Conservation (phyloP, 2,888 invertebrate genomes). For the Drosophila greeni region DNA sequence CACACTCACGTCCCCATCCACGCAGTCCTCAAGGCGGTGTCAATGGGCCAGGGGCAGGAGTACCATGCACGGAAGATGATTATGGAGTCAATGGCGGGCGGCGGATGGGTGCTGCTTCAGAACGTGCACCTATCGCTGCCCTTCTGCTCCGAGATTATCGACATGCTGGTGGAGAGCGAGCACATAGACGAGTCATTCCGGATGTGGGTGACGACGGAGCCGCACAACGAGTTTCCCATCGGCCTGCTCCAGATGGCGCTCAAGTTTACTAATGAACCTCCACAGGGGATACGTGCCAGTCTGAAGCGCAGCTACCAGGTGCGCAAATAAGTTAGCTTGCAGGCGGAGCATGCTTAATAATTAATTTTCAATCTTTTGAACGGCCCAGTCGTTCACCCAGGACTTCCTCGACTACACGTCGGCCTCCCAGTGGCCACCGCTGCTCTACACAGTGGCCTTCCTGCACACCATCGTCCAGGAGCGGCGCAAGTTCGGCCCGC, state of each 20-base stretch:
- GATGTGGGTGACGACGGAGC: conserved; percentile 97
- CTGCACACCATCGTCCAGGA: conserved; percentile 97
- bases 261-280: conserved; percentile 98
- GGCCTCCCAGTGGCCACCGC: conserved; percentile 94
- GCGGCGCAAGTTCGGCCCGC: conserved; percentile 95
- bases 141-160: conserved; percentile 95
- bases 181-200: conserved; percentile 90
- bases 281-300: conserved; percentile 95
- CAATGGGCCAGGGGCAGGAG: conserved; percentile 99
- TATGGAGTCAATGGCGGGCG: conserved; percentile 86
- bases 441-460: conserved; percentile 96
- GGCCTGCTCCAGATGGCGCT: conserved; percentile 93
- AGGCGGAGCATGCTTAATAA: conserved; percentile 24
- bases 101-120: conserved; percentile 96
- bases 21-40: conserved; percentile 88
- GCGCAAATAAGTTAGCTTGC: conserved; percentile 19
- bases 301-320: conserved; percentile 94
- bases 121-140: conserved; percentile 97
- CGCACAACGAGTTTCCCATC: conserved; percentile 95
- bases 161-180: conserved; percentile 91
- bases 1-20: neutral
- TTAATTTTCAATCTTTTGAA: conserved; percentile 32
- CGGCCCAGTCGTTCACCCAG: conserved; percentile 80
- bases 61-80: conserved; percentile 90
- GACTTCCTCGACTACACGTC: conserved; percentile 95